Evolutionary conservation across 2,113 vertebrate species (phyloP).

Genomic region (Thomomys bottae): DNA sequence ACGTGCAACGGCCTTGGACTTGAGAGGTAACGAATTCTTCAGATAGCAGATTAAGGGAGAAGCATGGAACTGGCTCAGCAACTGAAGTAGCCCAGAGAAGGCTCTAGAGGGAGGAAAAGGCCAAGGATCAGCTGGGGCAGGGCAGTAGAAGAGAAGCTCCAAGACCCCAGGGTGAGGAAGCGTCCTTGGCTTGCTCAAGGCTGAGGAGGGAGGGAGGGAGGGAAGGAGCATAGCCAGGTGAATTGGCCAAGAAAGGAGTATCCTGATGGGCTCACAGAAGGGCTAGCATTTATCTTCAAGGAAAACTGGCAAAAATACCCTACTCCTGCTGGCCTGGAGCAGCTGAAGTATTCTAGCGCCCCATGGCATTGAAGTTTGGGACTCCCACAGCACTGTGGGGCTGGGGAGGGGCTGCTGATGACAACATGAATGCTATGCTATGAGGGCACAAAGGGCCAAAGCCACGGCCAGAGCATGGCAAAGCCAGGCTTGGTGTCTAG

Average conservation of each 20-base stretch:
- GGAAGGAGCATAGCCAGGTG: constrained; percentile 75
- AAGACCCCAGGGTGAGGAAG: constrained; percentile 53
- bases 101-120: constrained; percentile 70
- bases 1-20: constrained; percentile 75
- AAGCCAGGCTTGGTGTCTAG: not conserved
- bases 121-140: not conserved
- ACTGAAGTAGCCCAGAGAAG: constrained; percentile 37
- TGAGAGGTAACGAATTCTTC: constrained; percentile 83
- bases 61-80: constrained; percentile 53
- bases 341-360: not conserved
- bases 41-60: constrained; percentile 77
- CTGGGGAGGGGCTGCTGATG: not conserved
- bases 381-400: not conserved
- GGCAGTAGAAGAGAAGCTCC: constrained; percentile 55
- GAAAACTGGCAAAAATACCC: not conserved
- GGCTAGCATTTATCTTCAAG: too few species aligned
- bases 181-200: constrained; percentile 70
- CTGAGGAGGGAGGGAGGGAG: constrained; percentile 72
- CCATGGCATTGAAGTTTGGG: not conserved
- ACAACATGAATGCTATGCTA: not conserved
- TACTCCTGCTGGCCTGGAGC: not conserved
- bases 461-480: not conserved
- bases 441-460: not conserved
- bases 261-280: not conserved
- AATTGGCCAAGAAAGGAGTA: not conserved